These are phyloP conservation scores for Rhinolophus sinicus DNA, from an alignment of 2,113 vertebrate genomes.

Conservation along the genomic window DNA sequence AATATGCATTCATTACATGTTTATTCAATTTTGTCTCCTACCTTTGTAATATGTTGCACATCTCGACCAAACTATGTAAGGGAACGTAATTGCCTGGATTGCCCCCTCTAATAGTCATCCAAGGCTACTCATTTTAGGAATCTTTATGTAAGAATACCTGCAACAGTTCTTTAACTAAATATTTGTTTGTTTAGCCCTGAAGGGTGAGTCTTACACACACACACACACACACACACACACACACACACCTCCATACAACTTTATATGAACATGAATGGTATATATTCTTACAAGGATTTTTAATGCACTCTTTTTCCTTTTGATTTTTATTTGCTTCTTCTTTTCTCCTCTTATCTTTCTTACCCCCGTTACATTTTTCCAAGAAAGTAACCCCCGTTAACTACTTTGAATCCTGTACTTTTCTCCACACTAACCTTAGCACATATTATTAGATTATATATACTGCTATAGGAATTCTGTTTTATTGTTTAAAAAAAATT, in stretches of 20 bases:
- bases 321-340: not conserved
- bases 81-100: not conserved
- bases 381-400: not conserved
- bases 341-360: not conserved
- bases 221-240: not conserved
- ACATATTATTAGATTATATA: not conserved
- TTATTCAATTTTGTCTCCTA: not conserved
- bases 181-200: not conserved
- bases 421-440: not conserved
- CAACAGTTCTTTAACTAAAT: not conserved
- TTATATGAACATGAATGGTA: not conserved
- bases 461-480: not conserved
- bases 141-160: constrained; percentile 16
- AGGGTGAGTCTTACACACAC: not conserved
- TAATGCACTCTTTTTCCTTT: not conserved
- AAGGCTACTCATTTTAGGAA: not conserved
- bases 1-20: not conserved
- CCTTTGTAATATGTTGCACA: not conserved
- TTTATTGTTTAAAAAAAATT: not conserved
- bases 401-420: not conserved
- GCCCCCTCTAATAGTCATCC: not conserved
- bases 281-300: not conserved
- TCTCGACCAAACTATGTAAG: not conserved
- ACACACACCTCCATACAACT: not conserved
- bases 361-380: not conserved